A percentile compares a stretch with the other conserved stretches of the same genome.
phyloP scores from a whole-genome alignment of 2,888 invertebrate species.

The Pimpla rufipes region DNA sequence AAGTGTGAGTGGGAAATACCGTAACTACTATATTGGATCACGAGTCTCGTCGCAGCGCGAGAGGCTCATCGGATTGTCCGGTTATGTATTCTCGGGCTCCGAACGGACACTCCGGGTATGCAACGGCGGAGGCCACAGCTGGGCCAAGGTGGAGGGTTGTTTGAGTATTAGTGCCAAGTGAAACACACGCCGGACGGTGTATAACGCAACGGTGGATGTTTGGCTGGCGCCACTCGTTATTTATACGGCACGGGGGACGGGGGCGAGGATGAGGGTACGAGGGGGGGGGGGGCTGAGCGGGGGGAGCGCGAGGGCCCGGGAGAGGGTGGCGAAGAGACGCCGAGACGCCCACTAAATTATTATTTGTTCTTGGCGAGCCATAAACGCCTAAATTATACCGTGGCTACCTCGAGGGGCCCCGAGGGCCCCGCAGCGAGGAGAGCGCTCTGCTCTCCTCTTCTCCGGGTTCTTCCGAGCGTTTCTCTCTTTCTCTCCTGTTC shows the following conservation, averaged over 20 bases:
- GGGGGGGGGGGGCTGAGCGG: neutral
- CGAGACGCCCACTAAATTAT: conserved; percentile 85
- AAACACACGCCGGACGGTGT: conserved; percentile 77
- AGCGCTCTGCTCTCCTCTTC: conserved; percentile 46
- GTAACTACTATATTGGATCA: conserved; percentile 52
- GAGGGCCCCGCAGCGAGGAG: conserved; percentile 66
- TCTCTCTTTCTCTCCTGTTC: conserved; percentile 26
- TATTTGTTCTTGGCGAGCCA: conserved; percentile 84
- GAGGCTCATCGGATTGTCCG: conserved; percentile 33
- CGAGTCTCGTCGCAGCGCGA: conserved; percentile 36
- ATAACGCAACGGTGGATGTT: conserved; percentile 80
- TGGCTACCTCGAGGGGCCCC: conserved; percentile 77
- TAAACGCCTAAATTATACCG: conserved; percentile 84
- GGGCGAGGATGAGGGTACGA: conserved; percentile 38
- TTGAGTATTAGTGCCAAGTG: conserved; percentile 55
- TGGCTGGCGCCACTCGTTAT: conserved; percentile 85
- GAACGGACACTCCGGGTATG: neutral
- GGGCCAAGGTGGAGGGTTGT: conserved; percentile 27
- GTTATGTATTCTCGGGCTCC: neutral
- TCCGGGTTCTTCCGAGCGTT: conserved; percentile 25
- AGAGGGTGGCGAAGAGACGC: conserved; percentile 72
- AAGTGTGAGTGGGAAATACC: neutral
- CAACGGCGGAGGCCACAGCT: conserved; percentile 33
- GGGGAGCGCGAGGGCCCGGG: conserved; percentile 47
- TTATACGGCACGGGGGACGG: conserved; percentile 77